These are phyloP conservation scores for Melierax canorus DNA, from an alignment of 2,113 vertebrate genomes.

Conservation along the genomic window DNA sequence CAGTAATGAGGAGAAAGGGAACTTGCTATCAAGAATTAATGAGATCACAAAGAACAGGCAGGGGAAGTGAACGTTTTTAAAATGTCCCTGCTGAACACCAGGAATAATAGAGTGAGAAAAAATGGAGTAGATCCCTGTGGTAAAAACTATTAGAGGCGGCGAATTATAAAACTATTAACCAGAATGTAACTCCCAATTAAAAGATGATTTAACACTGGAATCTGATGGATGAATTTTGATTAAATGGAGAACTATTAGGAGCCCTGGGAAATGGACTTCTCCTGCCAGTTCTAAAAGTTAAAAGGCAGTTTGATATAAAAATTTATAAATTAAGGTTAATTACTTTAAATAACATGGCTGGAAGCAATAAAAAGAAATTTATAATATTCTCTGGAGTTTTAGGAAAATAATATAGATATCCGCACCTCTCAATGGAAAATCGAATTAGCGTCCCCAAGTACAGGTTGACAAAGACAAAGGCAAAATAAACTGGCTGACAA, in stretches of 20 bases:
- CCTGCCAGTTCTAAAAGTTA: slow-evolving; percentile 86
- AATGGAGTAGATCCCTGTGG: slow-evolving; percentile 97
- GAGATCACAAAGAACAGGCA: slow-evolving; percentile 80
- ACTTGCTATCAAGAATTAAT: slow-evolving; percentile 75
- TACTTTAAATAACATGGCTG: slow-evolving; percentile 97
- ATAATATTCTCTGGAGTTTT: slow-evolving; percentile 86
- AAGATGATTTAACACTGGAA: slow-evolving; percentile 99
- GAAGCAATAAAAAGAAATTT: slow-evolving; percentile 84
- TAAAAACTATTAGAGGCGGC: slow-evolving; percentile 94
- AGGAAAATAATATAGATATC: slow-evolving; percentile 78
- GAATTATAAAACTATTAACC: slow-evolving; percentile 99
- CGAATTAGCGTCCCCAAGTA: slow-evolving; percentile 41
- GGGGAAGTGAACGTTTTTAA: slow-evolving; percentile 67
- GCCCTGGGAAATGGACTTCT: slow-evolving; percentile 90
- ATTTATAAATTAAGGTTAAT: slow-evolving; percentile 99
- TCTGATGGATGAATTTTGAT: slow-evolving; percentile 99
- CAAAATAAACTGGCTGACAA: slow-evolving; percentile 26
- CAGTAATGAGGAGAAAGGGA: slow-evolving; percentile 70
- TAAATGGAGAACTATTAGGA: slow-evolving; percentile 98
- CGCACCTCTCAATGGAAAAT: slow-evolving; percentile 65
- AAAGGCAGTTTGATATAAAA: slow-evolving; percentile 94
- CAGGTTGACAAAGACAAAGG: slow-evolving; percentile 60
- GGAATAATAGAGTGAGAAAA: slow-evolving; percentile 85
- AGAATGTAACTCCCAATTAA: slow-evolving; percentile 99
- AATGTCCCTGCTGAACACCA: slow-evolving; percentile 73